Base-by-base conservation (phyloP, 2,113 vertebrate genomes). In the Labeo rohita region DNA sequence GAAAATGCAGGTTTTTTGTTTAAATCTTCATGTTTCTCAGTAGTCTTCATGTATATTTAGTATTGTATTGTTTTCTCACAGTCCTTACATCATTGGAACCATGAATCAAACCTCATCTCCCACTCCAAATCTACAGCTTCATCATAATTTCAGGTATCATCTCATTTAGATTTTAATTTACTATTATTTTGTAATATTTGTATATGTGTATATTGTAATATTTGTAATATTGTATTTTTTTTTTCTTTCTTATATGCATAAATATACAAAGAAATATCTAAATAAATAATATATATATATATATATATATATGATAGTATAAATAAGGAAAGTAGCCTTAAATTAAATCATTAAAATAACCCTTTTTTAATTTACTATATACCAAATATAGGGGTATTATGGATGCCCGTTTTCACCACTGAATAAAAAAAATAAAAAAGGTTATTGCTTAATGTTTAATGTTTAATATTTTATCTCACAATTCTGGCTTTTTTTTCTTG, bases 71-170 rank as follows among this genome's bases (percentile, higher is more conserved):
- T 43, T 63, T 56, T 73, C 5, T 81, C 34, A 45, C 87, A 99
- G 98, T 59, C 98, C 98, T 0, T 99, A 97, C 79, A 99, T 99
- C 83, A 99, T 99, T n/a, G 98, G 98, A 87, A 99, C 98, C 13
- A 99, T 99, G 98, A 99, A 97, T 94, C 98, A 99, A 92, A 97
- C 98, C 80, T 97, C 98, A 12, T 97, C 98, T 6, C 99, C 97
- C 0, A 95, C 97, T 21, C 97, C 98, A 79, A 99, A 99, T 90
- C 95, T 99, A 86, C 98, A 99, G 87, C 97, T 99, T 79, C 98
- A 99, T 88, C 98, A 99, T 89, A 99, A 99, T 93, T 99, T 99
- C 96, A 97, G 98, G 98, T 99, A 94, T 15, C 68, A 73, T 73
- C 12, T 23, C 66, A 83, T 83, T 68, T 45, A 39, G 39, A 11